Evolutionary conservation across 2,113 vertebrate species (phyloP).

Genomic region (Epinephelus moara): DNA sequence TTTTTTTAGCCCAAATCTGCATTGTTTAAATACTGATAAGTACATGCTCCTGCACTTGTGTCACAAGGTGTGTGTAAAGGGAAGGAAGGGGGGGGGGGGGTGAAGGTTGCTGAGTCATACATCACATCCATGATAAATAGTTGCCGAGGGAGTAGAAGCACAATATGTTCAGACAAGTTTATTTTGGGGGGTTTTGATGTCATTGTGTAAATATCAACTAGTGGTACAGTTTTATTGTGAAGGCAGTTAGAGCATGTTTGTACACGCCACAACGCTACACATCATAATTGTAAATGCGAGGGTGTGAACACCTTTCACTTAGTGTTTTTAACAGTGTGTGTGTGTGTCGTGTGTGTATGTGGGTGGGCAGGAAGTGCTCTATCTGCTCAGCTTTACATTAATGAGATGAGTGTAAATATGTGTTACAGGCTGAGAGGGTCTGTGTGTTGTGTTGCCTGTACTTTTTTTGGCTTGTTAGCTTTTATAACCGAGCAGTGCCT

Average conservation of each 20-base stretch:
- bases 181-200: slow-evolving; percentile 50
- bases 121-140: slow-evolving; percentile 42
- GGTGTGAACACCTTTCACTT: slow-evolving; percentile 60
- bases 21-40: slow-evolving; percentile 34
- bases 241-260: slow-evolving; percentile 49
- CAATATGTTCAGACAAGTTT: slow-evolving; percentile 78
- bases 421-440: not conserved
- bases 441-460: no score
- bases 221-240: slow-evolving; percentile 38
- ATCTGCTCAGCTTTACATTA: slow-evolving; percentile 21
- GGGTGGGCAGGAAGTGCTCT: slow-evolving; percentile 34
- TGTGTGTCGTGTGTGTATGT: no score
- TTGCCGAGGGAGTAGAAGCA: slow-evolving; percentile 38
- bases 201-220: slow-evolving; percentile 65
- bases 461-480: not conserved
- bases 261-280: slow-evolving; percentile 44
- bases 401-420: not conserved
- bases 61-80: slow-evolving; percentile 31
- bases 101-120: slow-evolving; percentile 52
- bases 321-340: slow-evolving; percentile 15
- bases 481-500: not conserved
- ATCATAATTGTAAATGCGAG: slow-evolving; percentile 60
- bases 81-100: not conserved
- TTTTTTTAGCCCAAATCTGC: not conserved
- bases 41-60: not conserved